Conservation (phyloP, 2,797 vertebrate species). For the Cyprinodon diabolis region DNA sequence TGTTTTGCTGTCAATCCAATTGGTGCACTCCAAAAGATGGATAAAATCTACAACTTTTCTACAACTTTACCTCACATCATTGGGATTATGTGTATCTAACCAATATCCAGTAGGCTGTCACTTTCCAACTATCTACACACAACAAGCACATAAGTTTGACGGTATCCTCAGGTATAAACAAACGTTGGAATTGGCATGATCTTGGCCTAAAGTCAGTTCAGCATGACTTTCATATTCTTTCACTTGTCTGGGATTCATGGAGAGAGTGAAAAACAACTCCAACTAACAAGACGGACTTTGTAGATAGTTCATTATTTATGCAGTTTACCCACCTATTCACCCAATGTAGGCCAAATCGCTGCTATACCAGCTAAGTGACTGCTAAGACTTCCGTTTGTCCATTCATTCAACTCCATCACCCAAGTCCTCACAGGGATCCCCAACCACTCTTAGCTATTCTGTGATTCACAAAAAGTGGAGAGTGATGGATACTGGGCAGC, state of each 20-base stretch:
- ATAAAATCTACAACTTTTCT: background rate
- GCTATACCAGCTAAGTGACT: conserved; percentile 67
- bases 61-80: background rate
- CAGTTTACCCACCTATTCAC: conserved; percentile 62
- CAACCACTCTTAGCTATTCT: conserved; percentile 38
- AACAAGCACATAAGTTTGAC: conserved; percentile 21
- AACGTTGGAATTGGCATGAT: background rate
- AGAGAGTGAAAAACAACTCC: conserved; percentile 64
- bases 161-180: conserved; percentile 37
- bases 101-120: conserved; percentile 9
- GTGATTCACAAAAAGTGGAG: conserved; percentile 51
- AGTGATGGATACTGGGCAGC: conserved; percentile 28
- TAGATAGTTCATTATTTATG: conserved; percentile 79
- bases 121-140: conserved; percentile 45
- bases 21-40: background rate
- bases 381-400: conserved; percentile 55
- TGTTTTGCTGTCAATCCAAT: background rate
- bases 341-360: conserved; percentile 75
- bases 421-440: conserved; percentile 41
- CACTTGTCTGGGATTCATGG: conserved; percentile 39
- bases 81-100: background rate
- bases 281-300: conserved; percentile 67
- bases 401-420: conserved; percentile 65
- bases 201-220: conserved; percentile 19
- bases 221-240: conserved; percentile 29